Evolutionary conservation across 2,113 vertebrate species (phyloP).

Genomic region (Mobula hypostoma): DNA sequence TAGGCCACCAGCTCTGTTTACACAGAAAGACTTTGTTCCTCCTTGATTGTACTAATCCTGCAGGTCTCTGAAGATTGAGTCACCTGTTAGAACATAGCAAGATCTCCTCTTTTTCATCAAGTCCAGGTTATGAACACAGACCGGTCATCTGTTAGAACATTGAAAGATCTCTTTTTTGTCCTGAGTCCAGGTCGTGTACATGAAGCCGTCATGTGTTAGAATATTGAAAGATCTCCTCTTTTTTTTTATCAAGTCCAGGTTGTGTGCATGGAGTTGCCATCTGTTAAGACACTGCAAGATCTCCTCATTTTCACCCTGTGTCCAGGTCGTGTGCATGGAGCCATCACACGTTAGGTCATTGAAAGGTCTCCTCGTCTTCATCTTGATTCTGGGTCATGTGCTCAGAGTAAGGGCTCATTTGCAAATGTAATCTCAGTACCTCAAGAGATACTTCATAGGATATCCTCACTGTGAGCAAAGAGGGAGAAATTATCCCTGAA

Average conservation of each 20-base stretch:
- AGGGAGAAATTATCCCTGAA: no score
- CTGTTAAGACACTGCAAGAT: not conserved
- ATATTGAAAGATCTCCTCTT: not conserved
- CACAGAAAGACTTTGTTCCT: not conserved
- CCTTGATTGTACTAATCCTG: not conserved
- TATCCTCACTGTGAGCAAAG: not conserved
- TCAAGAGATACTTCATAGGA: not conserved
- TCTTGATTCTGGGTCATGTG: not conserved
- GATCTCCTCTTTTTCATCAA: not conserved
- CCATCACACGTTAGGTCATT: no score
- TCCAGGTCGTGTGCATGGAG: no score
- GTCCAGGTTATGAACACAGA: no score
- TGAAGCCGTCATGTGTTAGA: not conserved
- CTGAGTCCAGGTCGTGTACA: no score
- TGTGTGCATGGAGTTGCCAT: not conserved
- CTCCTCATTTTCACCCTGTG: not conserved
- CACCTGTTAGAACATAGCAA: not conserved
- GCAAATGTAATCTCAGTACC: not conserved
- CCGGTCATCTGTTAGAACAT: no score
- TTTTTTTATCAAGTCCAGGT: not conserved
- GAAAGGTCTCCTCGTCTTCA: no score
- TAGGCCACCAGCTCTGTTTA: not conserved
- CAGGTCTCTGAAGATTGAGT: not conserved
- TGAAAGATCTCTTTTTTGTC: no score
- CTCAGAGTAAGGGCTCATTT: not conserved